Percentiles rank a stretch among this genome's conserved stretches.
These are phyloP conservation scores for Tenebrio molitor DNA, from an alignment of 1,140 invertebrate genomes.

Conservation along the genomic window DNA sequence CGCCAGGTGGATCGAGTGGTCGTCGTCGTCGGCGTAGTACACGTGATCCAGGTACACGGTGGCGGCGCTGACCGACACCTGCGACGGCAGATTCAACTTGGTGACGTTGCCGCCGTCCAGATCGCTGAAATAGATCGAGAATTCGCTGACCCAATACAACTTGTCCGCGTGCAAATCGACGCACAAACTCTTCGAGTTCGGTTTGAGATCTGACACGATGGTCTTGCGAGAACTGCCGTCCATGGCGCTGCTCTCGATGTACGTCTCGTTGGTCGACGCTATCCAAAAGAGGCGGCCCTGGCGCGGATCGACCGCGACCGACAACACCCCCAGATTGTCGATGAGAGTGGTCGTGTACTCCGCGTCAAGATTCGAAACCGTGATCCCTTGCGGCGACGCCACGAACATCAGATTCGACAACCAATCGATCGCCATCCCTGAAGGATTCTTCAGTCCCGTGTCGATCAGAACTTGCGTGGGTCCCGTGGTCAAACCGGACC, in stretches of 20 bases:
- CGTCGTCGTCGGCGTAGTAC: constrained; percentile 74
- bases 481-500: constrained; percentile 76
- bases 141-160: constrained; percentile 80
- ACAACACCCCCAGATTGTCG: constrained; percentile 65
- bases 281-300: constrained; percentile 69
- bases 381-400: constrained; percentile 72
- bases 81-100: constrained; percentile 61
- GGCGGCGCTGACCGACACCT: constrained; percentile 69
- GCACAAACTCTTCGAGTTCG: constrained; percentile 66
- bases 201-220: constrained; percentile 65
- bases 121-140: constrained; percentile 77
- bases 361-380: constrained; percentile 79
- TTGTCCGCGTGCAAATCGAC: constrained; percentile 72
- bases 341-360: constrained; percentile 74
- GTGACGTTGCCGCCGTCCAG: constrained; percentile 68
- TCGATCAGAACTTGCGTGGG: constrained; percentile 81
- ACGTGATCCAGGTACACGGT: constrained; percentile 72
- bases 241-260: constrained; percentile 76
- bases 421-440: constrained; percentile 81
- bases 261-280: constrained; percentile 40
- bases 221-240: constrained; percentile 72
- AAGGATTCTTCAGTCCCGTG: constrained; percentile 74
- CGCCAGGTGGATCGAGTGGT: constrained; percentile 71
- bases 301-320: constrained; percentile 77
- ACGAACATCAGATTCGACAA: constrained; percentile 82